Base-by-base conservation (phyloP, 2,113 vertebrate species). In the Sphyrna mokarran region DNA sequence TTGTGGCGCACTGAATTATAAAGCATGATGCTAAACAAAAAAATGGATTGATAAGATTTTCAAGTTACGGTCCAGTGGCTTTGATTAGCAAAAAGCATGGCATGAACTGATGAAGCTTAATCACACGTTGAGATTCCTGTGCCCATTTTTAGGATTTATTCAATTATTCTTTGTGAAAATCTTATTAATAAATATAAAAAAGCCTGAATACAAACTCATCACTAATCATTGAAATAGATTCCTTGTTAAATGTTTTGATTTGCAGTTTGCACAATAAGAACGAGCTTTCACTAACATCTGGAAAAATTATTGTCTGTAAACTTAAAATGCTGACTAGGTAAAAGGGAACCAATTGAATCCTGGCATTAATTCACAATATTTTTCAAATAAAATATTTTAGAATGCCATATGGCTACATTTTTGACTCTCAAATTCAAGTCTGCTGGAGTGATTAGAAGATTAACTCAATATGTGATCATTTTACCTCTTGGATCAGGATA, bases 361-460 rank as follows among this genome's bases (percentile, higher is more conserved):
- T 37, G 23, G 29, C 72, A 48, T 86, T 86, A 48, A 48, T 86
- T 86, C 83, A 48, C 37, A 86, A 9, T 86, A 86, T 22, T 86
- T 40, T 86, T 40, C 40, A 40, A 86, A 86, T 86, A 86, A 86
- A 86, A 40, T 86, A 63, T 93, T 93, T 93, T n/a, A 16, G 61
- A 93, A 61, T 33, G 89, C 89, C 58, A 93, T 63, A 58, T 37
- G 89, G 58, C 66, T 93, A 66, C 8, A 93, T 93, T n/a, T 93
- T 90, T 93, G 29, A 66, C 43, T 91, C 40, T 48, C 11, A 33
- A 63, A 61, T 54, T 33, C 7, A 29, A 63, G 29, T 91, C 29
- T 58, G 16, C 29, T 93, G 85, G 85, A 43, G 18, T 86, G 80
- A 1, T 11, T 22, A 54, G 85, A 26, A 43, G 22, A 86, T 86